A percentile compares a stretch with the other conserved stretches of the same genome.
Evolutionary conservation across 30 jellyfish, hydroid and myxozoan species (phyloP).

Genomic region (Aurelia sp.): DNA sequence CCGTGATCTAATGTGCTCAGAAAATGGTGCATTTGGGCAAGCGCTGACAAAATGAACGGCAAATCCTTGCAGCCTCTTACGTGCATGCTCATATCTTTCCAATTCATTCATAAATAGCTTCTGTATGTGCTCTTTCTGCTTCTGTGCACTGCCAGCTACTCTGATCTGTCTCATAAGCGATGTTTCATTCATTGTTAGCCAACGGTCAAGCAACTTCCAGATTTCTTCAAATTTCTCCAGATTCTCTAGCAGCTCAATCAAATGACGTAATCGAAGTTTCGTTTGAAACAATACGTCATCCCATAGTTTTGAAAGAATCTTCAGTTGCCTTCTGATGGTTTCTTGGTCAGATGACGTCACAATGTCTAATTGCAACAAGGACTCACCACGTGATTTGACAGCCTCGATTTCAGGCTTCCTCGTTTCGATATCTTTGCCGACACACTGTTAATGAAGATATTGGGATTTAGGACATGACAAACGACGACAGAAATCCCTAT

Average conservation of each 20-base stretch:
- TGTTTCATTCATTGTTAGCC: constrained; percentile 45
- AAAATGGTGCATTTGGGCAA: constrained; percentile 79
- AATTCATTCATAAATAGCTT: constrained; percentile 63
- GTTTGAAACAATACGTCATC: constrained; percentile 62
- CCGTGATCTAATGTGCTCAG: constrained; percentile 53
- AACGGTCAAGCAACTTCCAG: constrained; percentile 54
- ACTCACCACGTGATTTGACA: constrained; percentile 53
- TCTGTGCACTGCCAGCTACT: constrained; percentile 53
- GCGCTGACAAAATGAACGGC: constrained; percentile 82
- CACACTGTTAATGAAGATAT: constrained; percentile 26
- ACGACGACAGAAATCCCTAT: background rate
- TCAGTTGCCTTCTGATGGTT: constrained; percentile 53
- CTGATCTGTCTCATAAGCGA: constrained; percentile 32
- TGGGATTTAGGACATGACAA: background rate
- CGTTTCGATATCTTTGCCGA: constrained; percentile 55
- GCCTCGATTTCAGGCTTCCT: constrained; percentile 48
- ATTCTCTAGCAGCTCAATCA: constrained; percentile 68
- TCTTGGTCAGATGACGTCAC: constrained; percentile 49
- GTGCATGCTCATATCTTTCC: constrained; percentile 60
- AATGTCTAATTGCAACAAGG: constrained; percentile 19
- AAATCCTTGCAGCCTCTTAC: constrained; percentile 51
- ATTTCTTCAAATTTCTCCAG: constrained; percentile 59
- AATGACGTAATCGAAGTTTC: constrained; percentile 39
- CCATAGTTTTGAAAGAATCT: constrained; percentile 65
- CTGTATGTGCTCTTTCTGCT: constrained; percentile 55